Evolutionary conservation across 2,113 vertebrate genomes (phyloP).

Genomic region (Alligator sinensis): DNA sequence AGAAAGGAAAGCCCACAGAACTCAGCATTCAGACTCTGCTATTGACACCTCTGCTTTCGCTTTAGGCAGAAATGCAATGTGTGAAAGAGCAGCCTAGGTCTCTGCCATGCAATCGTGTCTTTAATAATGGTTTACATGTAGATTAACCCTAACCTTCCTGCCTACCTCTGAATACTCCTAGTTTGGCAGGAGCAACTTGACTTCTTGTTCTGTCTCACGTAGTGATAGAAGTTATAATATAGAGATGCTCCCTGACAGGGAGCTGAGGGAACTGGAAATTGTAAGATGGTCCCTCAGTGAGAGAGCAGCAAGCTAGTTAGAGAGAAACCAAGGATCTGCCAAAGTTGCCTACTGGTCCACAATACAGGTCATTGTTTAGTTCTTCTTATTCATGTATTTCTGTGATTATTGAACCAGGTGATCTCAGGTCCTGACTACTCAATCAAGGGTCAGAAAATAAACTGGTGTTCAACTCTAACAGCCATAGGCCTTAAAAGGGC

Average conservation of each 20-base stretch:
- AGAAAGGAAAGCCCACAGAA: not conserved
- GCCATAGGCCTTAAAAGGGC: constrained; percentile 30
- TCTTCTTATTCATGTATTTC: too few species aligned
- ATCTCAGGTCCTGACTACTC: constrained; percentile 17
- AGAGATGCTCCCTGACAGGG: too few species aligned
- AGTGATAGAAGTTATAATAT: too few species aligned
- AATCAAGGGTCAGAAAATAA: constrained; percentile 19
- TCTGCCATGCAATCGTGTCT: not conserved
- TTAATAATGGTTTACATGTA: not conserved
- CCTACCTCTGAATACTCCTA: not conserved
- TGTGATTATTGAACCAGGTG: too few species aligned
- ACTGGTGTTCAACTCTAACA: constrained; percentile 6
- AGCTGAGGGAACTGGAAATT: too few species aligned
- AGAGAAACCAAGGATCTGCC: too few species aligned
- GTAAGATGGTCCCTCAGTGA: too few species aligned
- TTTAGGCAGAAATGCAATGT: not conserved
- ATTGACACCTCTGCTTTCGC: too few species aligned
- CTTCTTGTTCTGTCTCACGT: not conserved
- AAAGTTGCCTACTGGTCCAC: too few species aligned
- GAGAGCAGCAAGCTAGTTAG: too few species aligned
- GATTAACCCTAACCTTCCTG: not conserved
- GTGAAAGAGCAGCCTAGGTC: not conserved
- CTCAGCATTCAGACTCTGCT: not conserved
- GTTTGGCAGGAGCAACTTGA: not conserved
- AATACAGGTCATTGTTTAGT: too few species aligned